Conservation (phyloP, 2,888 invertebrate genomes). For the Maniola hyperantus region DNA sequence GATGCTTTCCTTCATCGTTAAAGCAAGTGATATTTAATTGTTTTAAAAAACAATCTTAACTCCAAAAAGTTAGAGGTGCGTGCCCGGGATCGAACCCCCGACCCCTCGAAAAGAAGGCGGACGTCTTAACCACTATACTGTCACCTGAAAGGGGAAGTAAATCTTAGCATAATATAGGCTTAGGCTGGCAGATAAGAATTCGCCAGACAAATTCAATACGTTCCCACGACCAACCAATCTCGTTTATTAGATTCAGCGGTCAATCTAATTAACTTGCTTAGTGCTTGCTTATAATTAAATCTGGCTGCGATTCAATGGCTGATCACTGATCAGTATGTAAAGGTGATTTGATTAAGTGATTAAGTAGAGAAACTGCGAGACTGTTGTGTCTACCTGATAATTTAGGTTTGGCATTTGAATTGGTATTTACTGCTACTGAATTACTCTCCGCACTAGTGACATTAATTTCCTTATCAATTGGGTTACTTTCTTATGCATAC, state of each 20-base stretch:
- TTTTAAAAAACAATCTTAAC: no score
- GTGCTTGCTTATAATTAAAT: slow-evolving; percentile 59
- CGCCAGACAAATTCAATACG: slow-evolving; percentile 16
- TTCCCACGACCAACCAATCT: slow-evolving; percentile 29
- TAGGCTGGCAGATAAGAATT: slow-evolving; percentile 2
- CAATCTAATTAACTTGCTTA: slow-evolving; percentile 59
- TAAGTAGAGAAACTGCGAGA: slow-evolving; percentile 27
- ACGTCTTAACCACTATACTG: no score
- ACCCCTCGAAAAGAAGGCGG: no score
- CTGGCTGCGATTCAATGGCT: slow-evolving; percentile 39
- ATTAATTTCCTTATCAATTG: slow-evolving; percentile 8
- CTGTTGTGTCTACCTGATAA: slow-evolving; percentile 4
- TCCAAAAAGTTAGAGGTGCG: no score
- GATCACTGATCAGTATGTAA: slow-evolving; percentile 26
- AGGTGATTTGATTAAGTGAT: slow-evolving; percentile 30
- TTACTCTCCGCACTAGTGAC: background rate
- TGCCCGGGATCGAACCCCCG: no score
- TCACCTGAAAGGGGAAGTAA: slow-evolving; percentile 10
- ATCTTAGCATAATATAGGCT: background rate
- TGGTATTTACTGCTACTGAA: slow-evolving; percentile 1
- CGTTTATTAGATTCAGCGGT: slow-evolving; percentile 48
- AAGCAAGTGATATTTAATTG: no score
- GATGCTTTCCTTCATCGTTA: no score
- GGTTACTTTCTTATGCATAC: background rate
- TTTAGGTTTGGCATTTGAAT: slow-evolving; percentile 23